phyloP scores from a whole-genome alignment of 2,797 vertebrate species.

The Brachymystax lenok region DNA sequence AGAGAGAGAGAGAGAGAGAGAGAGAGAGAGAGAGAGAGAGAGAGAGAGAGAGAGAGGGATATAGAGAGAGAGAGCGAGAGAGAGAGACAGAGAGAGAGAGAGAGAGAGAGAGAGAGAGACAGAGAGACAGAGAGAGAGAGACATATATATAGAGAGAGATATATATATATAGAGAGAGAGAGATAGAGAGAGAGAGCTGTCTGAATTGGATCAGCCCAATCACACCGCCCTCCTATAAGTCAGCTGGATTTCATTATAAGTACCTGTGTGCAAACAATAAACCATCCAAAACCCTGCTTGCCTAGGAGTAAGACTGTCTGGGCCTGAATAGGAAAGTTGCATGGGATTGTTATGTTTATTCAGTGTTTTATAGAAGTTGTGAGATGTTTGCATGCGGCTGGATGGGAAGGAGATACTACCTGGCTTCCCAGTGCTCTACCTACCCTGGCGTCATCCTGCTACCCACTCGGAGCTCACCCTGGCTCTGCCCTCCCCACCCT shows the following conservation, averaged over 20 bases:
- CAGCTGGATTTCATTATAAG: conserved; percentile 48
- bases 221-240: conserved; percentile 37
- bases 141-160: neutral
- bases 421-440: conserved; percentile 10
- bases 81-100: neutral
- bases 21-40: too few species aligned
- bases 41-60: too few species aligned
- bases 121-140: neutral
- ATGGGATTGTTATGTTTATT: conserved; percentile 48
- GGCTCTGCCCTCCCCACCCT: neutral
- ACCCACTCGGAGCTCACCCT: conserved; percentile 61
- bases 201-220: conserved; percentile 13
- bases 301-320: conserved; percentile 7
- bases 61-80: too few species aligned
- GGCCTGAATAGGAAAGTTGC: conserved; percentile 41
- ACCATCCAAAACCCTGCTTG: conserved; percentile 25
- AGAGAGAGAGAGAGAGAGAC: neutral
- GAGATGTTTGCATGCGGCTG: conserved; percentile 51
- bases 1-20: too few species aligned
- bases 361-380: conserved; percentile 49
- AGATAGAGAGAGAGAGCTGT: neutral
- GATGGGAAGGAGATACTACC: conserved; percentile 31
- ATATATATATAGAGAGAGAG: neutral
- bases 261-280: conserved; percentile 46
- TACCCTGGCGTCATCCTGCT: neutral